Percentiles rank a stretch among this genome's conserved stretches.
Evolutionary conservation across 2,888 invertebrate species (phyloP).

Genomic region (Lepidocyrtinus sp.): DNA sequence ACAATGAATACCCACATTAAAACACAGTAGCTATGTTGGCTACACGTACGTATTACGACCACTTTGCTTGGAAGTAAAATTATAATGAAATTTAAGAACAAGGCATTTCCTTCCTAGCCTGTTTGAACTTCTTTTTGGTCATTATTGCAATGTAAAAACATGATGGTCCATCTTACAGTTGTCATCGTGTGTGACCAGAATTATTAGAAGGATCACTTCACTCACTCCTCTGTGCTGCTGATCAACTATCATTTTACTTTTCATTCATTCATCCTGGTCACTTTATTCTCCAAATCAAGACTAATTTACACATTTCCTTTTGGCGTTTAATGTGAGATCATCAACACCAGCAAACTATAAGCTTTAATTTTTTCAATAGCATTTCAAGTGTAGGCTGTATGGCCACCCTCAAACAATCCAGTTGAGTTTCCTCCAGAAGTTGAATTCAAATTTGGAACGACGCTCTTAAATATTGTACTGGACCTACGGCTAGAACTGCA

Average conservation of each 20-base stretch:
- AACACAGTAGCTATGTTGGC: not conserved
- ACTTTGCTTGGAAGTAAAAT: not conserved
- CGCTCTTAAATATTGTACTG: no score
- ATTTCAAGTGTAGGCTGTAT: not conserved
- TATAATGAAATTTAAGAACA: not conserved
- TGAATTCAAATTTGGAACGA: not conserved
- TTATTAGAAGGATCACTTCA: no score
- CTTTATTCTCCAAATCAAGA: constrained; percentile 58
- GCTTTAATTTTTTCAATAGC: constrained; percentile 13
- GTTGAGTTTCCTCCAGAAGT: constrained; percentile 37
- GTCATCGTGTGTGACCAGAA: constrained; percentile 42
- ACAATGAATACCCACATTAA: not conserved
- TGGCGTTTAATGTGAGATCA: no score
- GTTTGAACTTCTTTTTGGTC: constrained; percentile 1
- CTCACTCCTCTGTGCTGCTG: constrained; percentile 10
- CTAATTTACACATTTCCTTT: constrained; percentile 59
- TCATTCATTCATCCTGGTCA: constrained; percentile 59
- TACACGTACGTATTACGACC: not conserved
- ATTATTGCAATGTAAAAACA: not conserved
- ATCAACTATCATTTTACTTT: constrained; percentile 31
- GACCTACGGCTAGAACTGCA: not conserved
- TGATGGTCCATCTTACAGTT: no score
- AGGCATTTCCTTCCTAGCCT: not conserved
- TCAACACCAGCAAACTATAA: constrained; percentile 21
- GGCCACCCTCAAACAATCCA: constrained; percentile 42